Evolutionary conservation across 2,113 vertebrate species (phyloP).

Genomic region (Chaetorhynchus papuensis): DNA sequence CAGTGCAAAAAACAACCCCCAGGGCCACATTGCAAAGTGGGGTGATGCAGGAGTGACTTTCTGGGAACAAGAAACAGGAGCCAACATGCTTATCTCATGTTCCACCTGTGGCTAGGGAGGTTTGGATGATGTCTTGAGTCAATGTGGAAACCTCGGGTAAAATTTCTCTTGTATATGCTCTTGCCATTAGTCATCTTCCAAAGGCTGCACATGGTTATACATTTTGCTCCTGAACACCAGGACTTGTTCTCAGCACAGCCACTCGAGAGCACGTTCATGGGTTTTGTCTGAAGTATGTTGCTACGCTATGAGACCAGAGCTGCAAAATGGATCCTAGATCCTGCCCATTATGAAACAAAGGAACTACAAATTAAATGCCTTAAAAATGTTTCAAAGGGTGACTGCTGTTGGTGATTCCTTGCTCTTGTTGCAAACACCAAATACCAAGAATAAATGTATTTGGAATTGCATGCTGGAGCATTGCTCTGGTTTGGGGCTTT

Average conservation of each 20-base stretch:
- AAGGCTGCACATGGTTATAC: not conserved
- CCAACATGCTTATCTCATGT: not conserved
- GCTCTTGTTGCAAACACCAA: not conserved
- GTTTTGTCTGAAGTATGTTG: not conserved
- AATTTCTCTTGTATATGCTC: not conserved
- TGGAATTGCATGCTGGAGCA: not conserved
- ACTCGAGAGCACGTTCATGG: not conserved
- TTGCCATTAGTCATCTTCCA: not conserved
- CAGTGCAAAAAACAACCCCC: not conserved
- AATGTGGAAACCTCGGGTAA: not conserved
- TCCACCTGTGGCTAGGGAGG: not conserved
- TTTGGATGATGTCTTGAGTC: not conserved
- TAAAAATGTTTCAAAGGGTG: not conserved
- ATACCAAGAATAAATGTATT: not conserved
- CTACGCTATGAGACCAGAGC: not conserved
- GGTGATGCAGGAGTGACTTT: not conserved
- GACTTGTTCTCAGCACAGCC: not conserved
- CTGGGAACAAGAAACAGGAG: accelerated
- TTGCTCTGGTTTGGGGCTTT: not conserved
- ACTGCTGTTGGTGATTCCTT: not conserved
- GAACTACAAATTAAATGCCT: not conserved
- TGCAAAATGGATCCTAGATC: not conserved
- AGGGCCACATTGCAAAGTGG: accelerated
- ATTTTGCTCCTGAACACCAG: not conserved
- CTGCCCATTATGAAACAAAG: not conserved